Conservation (phyloP, 2,888 invertebrate genomes). For the Lasioglossum lativentre region DNA sequence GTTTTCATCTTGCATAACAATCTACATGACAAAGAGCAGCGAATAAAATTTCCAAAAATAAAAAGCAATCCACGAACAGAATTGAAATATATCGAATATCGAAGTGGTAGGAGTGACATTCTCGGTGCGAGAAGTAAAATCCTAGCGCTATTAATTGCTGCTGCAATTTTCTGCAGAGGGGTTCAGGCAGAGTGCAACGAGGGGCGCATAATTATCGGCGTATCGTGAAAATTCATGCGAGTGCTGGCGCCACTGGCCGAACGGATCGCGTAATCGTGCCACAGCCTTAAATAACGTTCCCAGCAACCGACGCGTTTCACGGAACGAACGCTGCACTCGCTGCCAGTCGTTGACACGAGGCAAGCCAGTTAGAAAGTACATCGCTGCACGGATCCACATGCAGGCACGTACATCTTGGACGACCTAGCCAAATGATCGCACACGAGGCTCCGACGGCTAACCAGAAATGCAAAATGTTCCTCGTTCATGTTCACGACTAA, state of each 20-base stretch:
- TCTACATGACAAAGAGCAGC: too few relatives aligned
- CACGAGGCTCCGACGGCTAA: background rate
- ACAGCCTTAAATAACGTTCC: constrained; percentile 34
- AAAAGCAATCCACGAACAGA: background rate
- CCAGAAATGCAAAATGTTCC: too few relatives aligned
- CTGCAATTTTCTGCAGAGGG: background rate
- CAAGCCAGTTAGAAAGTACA: background rate
- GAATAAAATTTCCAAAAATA: too few relatives aligned
- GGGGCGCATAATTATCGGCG: background rate
- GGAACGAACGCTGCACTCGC: background rate
- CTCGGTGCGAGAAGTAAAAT: background rate
- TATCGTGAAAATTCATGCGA: background rate
- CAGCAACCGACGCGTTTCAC: background rate
- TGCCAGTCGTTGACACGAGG: background rate
- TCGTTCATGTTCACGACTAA: background rate
- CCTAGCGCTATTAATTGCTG: background rate
- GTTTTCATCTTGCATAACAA: too few relatives aligned
- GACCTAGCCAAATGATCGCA: background rate
- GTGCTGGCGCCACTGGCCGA: too few relatives aligned
- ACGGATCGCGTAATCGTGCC: constrained; percentile 2
- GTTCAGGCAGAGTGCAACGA: background rate
- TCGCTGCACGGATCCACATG: background rate
- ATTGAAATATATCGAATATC: background rate
- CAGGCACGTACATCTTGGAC: background rate
- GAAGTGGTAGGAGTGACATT: background rate